Percentiles rank a stretch among this genome's conserved stretches.
Conservation (phyloP, 2,113 vertebrate species). For the Carlito syrichta region DNA sequence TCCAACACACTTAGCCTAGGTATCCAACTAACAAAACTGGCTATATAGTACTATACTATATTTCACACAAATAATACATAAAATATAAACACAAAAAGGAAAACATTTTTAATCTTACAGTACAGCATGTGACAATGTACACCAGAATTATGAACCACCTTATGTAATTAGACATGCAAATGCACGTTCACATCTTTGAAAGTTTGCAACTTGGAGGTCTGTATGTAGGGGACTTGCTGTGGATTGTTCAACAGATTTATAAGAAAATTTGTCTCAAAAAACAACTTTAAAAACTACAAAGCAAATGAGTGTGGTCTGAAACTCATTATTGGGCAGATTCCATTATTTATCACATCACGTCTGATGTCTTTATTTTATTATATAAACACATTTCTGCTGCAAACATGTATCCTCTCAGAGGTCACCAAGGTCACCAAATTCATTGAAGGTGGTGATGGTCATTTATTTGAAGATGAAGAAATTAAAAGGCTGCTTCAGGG, state of each 20-base stretch:
- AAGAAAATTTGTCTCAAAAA: not conserved
- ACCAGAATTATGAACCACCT: too few species aligned
- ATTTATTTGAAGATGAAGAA: constrained; percentile 89
- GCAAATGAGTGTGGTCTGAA: constrained; percentile 10
- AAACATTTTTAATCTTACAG: too few species aligned
- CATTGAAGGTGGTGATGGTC: constrained; percentile 88
- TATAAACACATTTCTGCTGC: constrained; percentile 78
- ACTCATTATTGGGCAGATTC: not conserved
- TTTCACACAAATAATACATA: too few species aligned
- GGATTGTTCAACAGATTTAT: not conserved
- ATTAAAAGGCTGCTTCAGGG: constrained; percentile 89
- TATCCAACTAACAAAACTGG: too few species aligned
- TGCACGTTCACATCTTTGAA: too few species aligned
- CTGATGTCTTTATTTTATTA: constrained; percentile 36
- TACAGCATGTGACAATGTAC: too few species aligned
- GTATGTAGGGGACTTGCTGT: too few species aligned
- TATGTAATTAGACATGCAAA: too few species aligned
- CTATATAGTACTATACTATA: too few species aligned
- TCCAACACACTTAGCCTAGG: too few species aligned
- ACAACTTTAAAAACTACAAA: not conserved
- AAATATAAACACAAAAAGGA: too few species aligned
- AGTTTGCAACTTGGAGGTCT: too few species aligned
- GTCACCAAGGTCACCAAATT: constrained; percentile 89
- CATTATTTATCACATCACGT: constrained; percentile 9
- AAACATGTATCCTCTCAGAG: constrained; percentile 88